phyloP scores from a whole-genome alignment of 2,797 vertebrate species.

The Clarias fuscus region DNA sequence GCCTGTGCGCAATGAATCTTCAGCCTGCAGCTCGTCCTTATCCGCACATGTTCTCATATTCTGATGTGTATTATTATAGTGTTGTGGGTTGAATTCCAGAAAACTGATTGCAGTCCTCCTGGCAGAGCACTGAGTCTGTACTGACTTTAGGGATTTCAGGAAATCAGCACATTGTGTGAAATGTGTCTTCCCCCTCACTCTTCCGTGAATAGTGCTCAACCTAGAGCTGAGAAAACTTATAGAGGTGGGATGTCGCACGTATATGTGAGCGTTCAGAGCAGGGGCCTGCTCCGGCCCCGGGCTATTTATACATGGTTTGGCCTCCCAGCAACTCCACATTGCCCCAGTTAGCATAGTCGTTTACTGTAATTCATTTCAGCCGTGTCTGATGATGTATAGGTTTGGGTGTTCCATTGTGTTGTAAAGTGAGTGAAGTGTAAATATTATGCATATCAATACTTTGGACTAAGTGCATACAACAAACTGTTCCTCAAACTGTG shows the following conservation, averaged over 20 bases:
- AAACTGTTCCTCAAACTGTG: background rate
- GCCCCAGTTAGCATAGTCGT: background rate
- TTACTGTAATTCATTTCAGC: conserved; percentile 9
- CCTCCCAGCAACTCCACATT: background rate
- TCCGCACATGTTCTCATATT: background rate
- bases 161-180: conserved; percentile 37
- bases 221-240: background rate
- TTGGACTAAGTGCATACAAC: background rate
- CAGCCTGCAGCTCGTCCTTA: background rate
- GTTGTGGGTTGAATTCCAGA: background rate
- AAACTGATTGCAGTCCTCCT: background rate
- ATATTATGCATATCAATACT: background rate
- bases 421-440: background rate
- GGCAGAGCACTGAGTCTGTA: background rate
- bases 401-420: conserved; percentile 5
- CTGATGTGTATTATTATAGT: background rate
- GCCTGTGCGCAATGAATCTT: background rate
- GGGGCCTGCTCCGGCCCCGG: background rate
- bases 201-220: background rate
- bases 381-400: background rate
- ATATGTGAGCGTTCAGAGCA: conserved; percentile 25
- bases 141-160: conserved; percentile 11
- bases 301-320: conserved; percentile 32
- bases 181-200: background rate
- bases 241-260: conserved; percentile 34